phyloP scores from a whole-genome alignment of 2,888 invertebrate genomes.

The Tridacna crocea region DNA sequence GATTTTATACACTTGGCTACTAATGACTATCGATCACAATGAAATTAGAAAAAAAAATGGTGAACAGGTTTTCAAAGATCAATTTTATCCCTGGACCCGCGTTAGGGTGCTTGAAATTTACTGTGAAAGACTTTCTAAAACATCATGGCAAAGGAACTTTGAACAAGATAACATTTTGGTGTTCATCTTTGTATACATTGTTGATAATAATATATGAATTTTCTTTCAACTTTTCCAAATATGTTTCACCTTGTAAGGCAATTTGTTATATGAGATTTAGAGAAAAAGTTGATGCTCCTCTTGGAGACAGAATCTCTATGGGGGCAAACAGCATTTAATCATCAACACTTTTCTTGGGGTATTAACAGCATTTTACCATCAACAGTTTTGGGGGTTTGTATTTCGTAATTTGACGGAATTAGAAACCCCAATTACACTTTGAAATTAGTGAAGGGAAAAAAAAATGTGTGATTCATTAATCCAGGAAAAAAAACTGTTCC shows the following conservation, averaged over 20 bases:
- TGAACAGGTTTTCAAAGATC: constrained; percentile 27
- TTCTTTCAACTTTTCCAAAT: too few species aligned
- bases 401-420: constrained; percentile 15
- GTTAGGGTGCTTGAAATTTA: too few species aligned
- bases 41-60: constrained; percentile 17
- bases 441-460: not conserved
- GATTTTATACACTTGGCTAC: constrained; percentile 18
- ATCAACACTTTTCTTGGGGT: constrained; percentile 2
- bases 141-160: too few species aligned
- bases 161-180: too few species aligned
- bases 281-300: constrained; percentile 7
- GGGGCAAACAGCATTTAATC: constrained; percentile 15
- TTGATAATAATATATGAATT: too few species aligned
- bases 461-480: constrained; percentile 21
- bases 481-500: not conserved
- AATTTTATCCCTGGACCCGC: not conserved
- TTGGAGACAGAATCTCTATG: constrained; percentile 17
- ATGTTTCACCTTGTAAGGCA: too few species aligned
- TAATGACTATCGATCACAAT: constrained; percentile 20
- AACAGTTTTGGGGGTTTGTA: constrained; percentile 12
- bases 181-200: too few species aligned
- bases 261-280: constrained; percentile 1
- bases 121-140: too few species aligned
- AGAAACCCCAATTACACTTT: constrained; percentile 22
- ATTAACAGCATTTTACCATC: constrained; percentile 2